These are phyloP conservation scores for Oceanodroma tethys DNA, from an alignment of 2,113 vertebrate species.

Conservation along the genomic window DNA sequence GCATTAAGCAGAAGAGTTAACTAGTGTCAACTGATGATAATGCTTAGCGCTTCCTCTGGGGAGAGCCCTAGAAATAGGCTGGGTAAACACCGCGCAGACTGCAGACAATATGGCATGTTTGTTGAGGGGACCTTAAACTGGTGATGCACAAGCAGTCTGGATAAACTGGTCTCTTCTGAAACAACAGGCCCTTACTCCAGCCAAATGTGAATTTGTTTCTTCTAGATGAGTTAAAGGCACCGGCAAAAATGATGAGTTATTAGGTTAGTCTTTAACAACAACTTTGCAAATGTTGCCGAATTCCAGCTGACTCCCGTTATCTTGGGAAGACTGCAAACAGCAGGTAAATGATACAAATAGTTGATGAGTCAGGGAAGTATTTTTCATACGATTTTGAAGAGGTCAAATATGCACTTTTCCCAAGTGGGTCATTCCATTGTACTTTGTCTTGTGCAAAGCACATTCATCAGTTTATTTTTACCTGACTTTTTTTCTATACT, in stretches of 20 bases:
- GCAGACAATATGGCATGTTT: conserved; percentile 27
- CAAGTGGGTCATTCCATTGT: not conserved
- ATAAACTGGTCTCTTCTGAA: not conserved
- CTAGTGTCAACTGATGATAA: conserved; percentile 31
- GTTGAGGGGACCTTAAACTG: not conserved
- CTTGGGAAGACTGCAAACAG: not conserved
- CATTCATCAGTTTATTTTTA: not conserved
- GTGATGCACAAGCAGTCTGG: not conserved
- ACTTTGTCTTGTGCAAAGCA: not conserved
- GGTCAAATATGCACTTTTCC: not conserved
- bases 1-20: conserved; percentile 34
- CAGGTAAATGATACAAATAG: not conserved
- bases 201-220: not conserved
- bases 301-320: not conserved
- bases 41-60: not conserved
- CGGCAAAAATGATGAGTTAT: not conserved
- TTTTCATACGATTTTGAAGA: not conserved
- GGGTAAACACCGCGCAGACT: conserved; percentile 8
- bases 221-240: not conserved
- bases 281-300: not conserved
- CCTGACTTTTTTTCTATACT: not conserved
- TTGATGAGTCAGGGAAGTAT: not conserved
- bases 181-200: not conserved
- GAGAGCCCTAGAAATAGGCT: not conserved
- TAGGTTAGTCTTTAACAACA: not conserved